Conservation (phyloP, 1,140 invertebrate genomes). For the Amyelois transitella region DNA sequence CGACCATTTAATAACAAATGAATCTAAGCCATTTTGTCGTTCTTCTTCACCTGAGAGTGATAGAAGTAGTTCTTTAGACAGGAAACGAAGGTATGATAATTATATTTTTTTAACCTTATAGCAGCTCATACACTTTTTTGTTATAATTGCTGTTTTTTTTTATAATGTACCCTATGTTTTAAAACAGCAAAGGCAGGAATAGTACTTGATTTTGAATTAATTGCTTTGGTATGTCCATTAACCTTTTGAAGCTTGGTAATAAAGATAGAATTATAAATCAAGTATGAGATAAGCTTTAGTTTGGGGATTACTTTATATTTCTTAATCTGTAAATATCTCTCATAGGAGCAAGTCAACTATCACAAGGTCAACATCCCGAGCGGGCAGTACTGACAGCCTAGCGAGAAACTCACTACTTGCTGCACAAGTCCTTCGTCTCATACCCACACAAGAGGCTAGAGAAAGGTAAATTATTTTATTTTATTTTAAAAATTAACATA, state of each 20-base stretch:
- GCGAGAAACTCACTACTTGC: constrained; percentile 83
- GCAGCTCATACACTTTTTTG: too few relatives aligned
- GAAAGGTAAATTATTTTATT: constrained; percentile 76
- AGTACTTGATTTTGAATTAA: too few relatives aligned
- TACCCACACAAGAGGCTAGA: constrained; percentile 85
- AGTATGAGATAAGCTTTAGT: too few relatives aligned
- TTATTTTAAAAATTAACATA: neutral
- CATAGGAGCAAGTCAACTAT: constrained; percentile 61
- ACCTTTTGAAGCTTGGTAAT: too few relatives aligned
- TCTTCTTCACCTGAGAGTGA: constrained; percentile 66
- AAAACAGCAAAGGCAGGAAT: too few relatives aligned
- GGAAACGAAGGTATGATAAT: constrained; percentile 57
- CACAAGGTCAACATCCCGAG: constrained; percentile 53
- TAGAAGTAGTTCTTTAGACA: constrained; percentile 62
- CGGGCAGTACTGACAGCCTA: constrained; percentile 80
- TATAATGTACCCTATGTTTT: too few relatives aligned
- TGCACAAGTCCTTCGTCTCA: constrained; percentile 85
- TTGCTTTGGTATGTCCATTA: too few relatives aligned
- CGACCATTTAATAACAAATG: constrained; percentile 65
- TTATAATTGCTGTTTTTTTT: too few relatives aligned
- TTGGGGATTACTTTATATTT: neutral
- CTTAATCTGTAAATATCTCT: neutral
- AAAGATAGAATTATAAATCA: too few relatives aligned
- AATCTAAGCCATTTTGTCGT: constrained; percentile 51
- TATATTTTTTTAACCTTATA: neutral